These are phyloP conservation scores for Umimayanthus kanabou DNA, from an alignment of 92 coral and sea anemone genomes.

Conservation along the genomic window DNA sequence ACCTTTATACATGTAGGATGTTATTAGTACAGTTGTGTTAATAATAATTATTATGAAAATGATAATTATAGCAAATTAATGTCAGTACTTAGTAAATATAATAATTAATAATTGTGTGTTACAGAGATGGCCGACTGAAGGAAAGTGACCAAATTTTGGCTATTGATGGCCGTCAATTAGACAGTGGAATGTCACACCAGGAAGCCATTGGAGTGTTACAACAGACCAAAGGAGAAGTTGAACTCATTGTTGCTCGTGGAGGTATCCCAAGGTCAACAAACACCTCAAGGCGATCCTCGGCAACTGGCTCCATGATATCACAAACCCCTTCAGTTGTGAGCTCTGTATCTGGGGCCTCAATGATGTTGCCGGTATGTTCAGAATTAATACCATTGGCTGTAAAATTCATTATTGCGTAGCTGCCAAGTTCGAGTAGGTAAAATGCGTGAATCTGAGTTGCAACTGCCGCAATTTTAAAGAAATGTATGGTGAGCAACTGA, in stretches of 20 bases:
- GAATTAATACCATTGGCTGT: neutral
- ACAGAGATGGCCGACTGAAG: constrained; percentile 89
- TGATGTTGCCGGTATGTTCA: constrained; percentile 70
- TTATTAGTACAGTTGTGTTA: too few relatives aligned
- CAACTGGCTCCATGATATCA: constrained; percentile 87
- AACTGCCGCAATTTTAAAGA: too few relatives aligned
- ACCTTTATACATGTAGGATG: too few relatives aligned
- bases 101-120: neutral
- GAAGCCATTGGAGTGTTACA: constrained; percentile 96
- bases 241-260: constrained; percentile 93
- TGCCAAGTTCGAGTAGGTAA: too few relatives aligned
- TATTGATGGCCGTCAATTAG: constrained; percentile 86
- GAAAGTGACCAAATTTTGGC: constrained; percentile 99
- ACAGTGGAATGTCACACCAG: constrained; percentile 93
- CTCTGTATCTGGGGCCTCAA: constrained; percentile 78
- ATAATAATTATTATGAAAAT: too few relatives aligned
- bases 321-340: constrained; percentile 93
- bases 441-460: too few relatives aligned
- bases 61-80: too few relatives aligned
- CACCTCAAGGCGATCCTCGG: constrained; percentile 87
- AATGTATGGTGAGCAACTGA: too few relatives aligned
- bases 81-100: too few relatives aligned
- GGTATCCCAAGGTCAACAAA: constrained; percentile 84
- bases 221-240: constrained; percentile 90
- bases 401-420: too few relatives aligned